A percentile compares a stretch with the other conserved stretches of the same genome.
These are phyloP conservation scores for Paratrypauchen microcephalus DNA, from an alignment of 2,797 vertebrate genomes.

Conservation along the genomic window DNA sequence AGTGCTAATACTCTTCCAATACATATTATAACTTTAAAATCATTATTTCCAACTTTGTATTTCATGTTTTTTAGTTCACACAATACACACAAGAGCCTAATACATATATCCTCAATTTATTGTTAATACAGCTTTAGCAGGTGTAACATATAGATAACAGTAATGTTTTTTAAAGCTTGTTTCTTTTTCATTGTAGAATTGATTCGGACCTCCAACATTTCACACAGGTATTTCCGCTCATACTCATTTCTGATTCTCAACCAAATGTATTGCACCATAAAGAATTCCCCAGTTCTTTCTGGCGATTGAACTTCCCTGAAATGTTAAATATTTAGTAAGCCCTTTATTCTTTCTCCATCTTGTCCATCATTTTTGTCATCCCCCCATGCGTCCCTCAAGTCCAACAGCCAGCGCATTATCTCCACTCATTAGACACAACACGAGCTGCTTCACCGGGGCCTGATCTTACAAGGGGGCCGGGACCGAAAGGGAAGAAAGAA, in stretches of 20 bases:
- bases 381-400: conserved; percentile 36
- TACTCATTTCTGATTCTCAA: neutral
- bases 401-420: conserved; percentile 50
- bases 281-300: neutral
- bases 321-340: conserved; percentile 6
- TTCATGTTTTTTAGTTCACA: too few relatives aligned
- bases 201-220: neutral
- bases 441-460: conserved; percentile 59
- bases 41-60: too few relatives aligned
- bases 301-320: neutral
- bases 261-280: neutral
- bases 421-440: conserved; percentile 58
- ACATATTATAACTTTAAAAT: too few relatives aligned
- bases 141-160: neutral
- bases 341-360: neutral
- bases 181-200: neutral
- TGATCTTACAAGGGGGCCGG: conserved; percentile 63
- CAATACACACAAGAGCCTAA: too few relatives aligned
- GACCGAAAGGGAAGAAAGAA: conserved; percentile 33
- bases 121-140: neutral
- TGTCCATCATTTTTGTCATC: conserved; percentile 23
- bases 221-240: neutral
- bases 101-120: too few relatives aligned
- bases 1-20: too few relatives aligned
- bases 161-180: neutral